Conservation (phyloP, 2,888 invertebrate genomes). For the Drosophila leonis region DNA sequence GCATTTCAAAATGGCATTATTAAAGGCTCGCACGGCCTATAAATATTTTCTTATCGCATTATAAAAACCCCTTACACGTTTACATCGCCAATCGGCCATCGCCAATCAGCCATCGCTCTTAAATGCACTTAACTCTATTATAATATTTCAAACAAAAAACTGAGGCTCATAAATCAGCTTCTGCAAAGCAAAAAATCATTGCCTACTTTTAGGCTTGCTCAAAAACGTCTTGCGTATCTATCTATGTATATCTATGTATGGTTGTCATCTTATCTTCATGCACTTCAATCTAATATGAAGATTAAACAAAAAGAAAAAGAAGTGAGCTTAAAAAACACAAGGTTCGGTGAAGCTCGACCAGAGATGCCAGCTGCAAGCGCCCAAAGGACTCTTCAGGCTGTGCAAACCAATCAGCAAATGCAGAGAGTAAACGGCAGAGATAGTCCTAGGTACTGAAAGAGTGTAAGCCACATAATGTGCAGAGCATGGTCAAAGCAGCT, state of each 20-base stretch:
- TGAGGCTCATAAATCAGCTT: neutral
- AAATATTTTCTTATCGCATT: constrained; percentile 41
- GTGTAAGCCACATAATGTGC: neutral
- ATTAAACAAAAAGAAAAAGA: constrained; percentile 1
- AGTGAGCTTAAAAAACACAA: neutral
- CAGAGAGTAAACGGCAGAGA: neutral
- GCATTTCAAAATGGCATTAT: constrained; percentile 31
- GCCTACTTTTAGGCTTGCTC: constrained; percentile 9
- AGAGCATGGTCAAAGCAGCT: neutral
- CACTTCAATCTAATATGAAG: neutral
- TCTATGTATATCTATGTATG: neutral
- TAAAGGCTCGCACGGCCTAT: constrained; percentile 22
- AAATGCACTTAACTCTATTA: constrained; percentile 1
- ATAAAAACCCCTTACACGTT: neutral
- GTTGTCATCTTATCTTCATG: neutral
- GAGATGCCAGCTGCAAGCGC: constrained; percentile 2
- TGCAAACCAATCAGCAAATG: constrained; percentile 12
- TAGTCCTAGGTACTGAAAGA: neutral
- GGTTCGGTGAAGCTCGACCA: neutral
- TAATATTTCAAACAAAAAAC: neutral
- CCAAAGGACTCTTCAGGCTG: constrained; percentile 2
- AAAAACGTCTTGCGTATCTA: neutral
- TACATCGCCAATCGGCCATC: too few relatives aligned
- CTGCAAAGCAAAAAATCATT: neutral
- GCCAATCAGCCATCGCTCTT: neutral